Evolutionary conservation across 1,140 invertebrate species (phyloP), one percentile per base, ranked within the genome.

Genomic region (Aphelenchoides fujianensis): DNA sequence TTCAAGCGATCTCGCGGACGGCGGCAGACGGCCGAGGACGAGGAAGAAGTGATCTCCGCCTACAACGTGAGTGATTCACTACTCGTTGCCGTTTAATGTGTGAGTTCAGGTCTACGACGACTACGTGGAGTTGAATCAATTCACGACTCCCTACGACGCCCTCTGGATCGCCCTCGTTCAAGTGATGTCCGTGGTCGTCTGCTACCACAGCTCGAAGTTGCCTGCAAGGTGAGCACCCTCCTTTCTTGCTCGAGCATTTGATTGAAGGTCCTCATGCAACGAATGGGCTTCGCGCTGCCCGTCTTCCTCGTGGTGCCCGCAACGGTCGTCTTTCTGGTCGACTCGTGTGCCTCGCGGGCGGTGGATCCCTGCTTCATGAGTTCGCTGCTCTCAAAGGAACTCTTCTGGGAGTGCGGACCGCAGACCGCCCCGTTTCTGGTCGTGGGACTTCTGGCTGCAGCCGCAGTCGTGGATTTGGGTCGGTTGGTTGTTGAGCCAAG

Each of bases 161-260:
- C 36, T 83, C 12, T 83, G 82, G 82, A 41, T 83, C 52, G 76
- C 77, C n/a, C 55, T 84, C 7, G 69, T 83, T 28, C 81, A 83
- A 70, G 70, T 84, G n/a, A 55, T 55, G 1, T 78, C 81, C 34
- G 78, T 79, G 2, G 68, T 83, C 28, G 37, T 83, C 1, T 84
- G 78, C 57, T 82, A 84, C 34, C 76, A 82, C 37, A 81, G 81
- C 59, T 73, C 76, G 3, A 83, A 83, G 64, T 84, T 83, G 81
- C 82, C 19, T 84, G 82, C 67, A 83, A 83, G 70, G 82, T n/a
- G n/a, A n/a, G n/a, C n/a, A n/a, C 59, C 16, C 23, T 63, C 3
- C 27, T 19, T 64, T 19, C 23, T 71, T 78, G 37, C 9, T 35
- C 12, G 19, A 71, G 23, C 9, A 62, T 80, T 34, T n/a, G n/a